Conservation (phyloP, 2,113 vertebrate genomes). For the Pituophis catenifer region DNA sequence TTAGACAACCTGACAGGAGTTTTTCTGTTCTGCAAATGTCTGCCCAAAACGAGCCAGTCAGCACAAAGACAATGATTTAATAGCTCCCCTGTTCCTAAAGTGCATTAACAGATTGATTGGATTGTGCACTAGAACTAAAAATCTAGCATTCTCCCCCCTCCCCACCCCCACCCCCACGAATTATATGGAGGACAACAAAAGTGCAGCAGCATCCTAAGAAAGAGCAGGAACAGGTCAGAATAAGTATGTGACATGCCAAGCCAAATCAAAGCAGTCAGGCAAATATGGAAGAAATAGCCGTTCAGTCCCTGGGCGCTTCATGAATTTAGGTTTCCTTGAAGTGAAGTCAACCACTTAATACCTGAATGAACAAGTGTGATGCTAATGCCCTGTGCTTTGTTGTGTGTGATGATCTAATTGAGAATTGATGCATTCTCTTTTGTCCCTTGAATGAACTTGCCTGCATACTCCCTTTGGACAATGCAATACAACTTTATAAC, state of each 20-base stretch:
- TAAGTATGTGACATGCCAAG: background rate
- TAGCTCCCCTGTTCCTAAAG: background rate
- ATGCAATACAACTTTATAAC: constrained; percentile 30
- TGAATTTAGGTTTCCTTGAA: background rate
- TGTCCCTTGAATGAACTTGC: constrained; percentile 68
- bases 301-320: background rate
- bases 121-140: background rate
- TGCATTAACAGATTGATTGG: background rate
- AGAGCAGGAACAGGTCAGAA: constrained; percentile 2
- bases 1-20: background rate
- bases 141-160: background rate
- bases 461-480: constrained; percentile 45
- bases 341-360: constrained; percentile 54
- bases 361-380: constrained; percentile 61
- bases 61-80: background rate
- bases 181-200: constrained; percentile 3
- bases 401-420: constrained; percentile 76
- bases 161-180: background rate
- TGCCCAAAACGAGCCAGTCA: background rate
- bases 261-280: constrained; percentile 19
- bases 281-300: accelerated
- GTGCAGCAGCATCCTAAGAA: background rate
- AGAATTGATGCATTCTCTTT: constrained; percentile 73
- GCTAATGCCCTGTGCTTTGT: constrained; percentile 27
- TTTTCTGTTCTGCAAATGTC: background rate